These are phyloP conservation scores for Trachelus tabidus DNA, from an alignment of 2,888 invertebrate species.

Conservation along the genomic window DNA sequence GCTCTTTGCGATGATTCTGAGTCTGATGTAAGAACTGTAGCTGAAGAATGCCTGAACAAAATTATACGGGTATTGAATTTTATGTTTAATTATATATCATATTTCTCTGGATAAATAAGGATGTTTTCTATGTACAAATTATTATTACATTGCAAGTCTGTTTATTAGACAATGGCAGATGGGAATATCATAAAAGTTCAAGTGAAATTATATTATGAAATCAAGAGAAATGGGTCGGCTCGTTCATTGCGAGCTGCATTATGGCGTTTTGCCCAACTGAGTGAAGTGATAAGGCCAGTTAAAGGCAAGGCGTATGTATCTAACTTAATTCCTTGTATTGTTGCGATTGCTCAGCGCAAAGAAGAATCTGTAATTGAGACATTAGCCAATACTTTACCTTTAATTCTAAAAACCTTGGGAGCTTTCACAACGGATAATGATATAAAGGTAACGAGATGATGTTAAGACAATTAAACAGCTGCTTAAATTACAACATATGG, in stretches of 20 bases:
- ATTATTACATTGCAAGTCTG: slow-evolving; percentile 4
- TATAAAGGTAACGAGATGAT: slow-evolving; percentile 69
- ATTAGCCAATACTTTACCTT: slow-evolving; percentile 72
- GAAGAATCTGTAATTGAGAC: slow-evolving; percentile 81
- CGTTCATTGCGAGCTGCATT: slow-evolving; percentile 81
- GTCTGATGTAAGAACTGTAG: slow-evolving; percentile 81
- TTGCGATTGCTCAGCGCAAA: slow-evolving; percentile 76
- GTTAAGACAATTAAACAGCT: not conserved
- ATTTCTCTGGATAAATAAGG: not conserved
- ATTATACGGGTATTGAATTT: slow-evolving; percentile 73
- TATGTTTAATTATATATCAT: not conserved
- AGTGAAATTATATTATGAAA: slow-evolving; percentile 84
- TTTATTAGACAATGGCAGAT: slow-evolving; percentile 71
- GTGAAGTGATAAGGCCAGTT: slow-evolving; percentile 79
- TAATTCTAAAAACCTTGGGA: slow-evolving; percentile 76
- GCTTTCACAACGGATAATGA: slow-evolving; percentile 79
- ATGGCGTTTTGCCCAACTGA: slow-evolving; percentile 80
- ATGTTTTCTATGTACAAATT: slow-evolving; percentile 12
- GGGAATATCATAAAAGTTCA: slow-evolving; percentile 79
- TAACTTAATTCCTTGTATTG: slow-evolving; percentile 79
- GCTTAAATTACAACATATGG: not conserved
- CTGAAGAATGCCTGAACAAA: slow-evolving; percentile 84
- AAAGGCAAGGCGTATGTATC: slow-evolving; percentile 83
- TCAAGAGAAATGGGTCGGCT: slow-evolving; percentile 80
- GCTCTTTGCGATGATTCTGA: slow-evolving; percentile 81